Percentiles rank a stretch among this genome's conserved stretches.
Evolutionary conservation across 2,888 invertebrate species (phyloP).

Genomic region (Hirtodrosophila histrioides): DNA sequence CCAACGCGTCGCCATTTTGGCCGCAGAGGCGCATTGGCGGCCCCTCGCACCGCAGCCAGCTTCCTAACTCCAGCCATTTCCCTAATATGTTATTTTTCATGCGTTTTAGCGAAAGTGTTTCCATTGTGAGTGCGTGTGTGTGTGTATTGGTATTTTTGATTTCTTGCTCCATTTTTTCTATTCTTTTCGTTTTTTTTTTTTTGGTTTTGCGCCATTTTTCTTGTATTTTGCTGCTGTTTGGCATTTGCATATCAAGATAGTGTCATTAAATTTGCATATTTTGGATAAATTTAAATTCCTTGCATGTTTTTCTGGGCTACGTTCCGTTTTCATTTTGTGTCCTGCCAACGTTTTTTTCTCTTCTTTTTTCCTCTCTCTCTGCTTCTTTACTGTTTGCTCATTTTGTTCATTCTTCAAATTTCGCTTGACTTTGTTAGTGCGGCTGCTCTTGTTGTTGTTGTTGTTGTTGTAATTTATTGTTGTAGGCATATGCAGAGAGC

Average conservation of each 20-base stretch:
- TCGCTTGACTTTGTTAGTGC: slow-evolving; percentile 30
- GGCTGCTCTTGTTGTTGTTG: slow-evolving; percentile 24
- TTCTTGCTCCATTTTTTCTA: slow-evolving; percentile 46
- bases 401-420: slow-evolving; percentile 64
- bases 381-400: slow-evolving; percentile 33
- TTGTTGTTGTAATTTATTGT: slow-evolving; percentile 55
- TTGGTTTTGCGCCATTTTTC: slow-evolving; percentile 41
- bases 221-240: slow-evolving; percentile 43
- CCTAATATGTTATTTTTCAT: slow-evolving; percentile 69
- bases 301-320: slow-evolving; percentile 53
- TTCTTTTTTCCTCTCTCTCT: not conserved
- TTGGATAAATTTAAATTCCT: slow-evolving; percentile 74
- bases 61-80: slow-evolving; percentile 14
- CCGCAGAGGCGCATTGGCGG: slow-evolving; percentile 51
- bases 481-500: slow-evolving; percentile 44
- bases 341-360: not conserved
- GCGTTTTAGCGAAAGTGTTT: slow-evolving; percentile 67
- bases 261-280: slow-evolving; percentile 76
- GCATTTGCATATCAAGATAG: slow-evolving; percentile 74
- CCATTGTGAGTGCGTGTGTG: slow-evolving; percentile 32
- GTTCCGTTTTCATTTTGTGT: slow-evolving; percentile 34
- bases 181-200: slow-evolving; percentile 30
- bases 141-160: slow-evolving; percentile 59
- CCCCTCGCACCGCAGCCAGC: not conserved
- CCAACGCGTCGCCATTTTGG: slow-evolving; percentile 74